Evolutionary conservation across 2,113 vertebrate species (phyloP).

Genomic region (Phrynocephalus versicolor): DNA sequence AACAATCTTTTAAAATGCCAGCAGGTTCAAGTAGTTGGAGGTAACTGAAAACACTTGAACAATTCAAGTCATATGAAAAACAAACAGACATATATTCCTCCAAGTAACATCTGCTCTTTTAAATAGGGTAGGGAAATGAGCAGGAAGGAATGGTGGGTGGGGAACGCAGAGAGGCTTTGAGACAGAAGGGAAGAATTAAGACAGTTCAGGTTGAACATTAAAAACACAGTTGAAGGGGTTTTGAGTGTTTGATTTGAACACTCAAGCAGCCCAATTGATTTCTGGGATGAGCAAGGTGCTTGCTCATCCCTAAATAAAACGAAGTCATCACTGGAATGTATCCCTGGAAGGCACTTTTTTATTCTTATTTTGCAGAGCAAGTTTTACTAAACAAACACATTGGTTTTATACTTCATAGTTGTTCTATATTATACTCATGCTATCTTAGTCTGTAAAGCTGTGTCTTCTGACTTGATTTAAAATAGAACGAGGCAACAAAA

Average conservation of each 20-base stretch:
- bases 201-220: too few species aligned
- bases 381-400: constrained; percentile 12
- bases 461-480: constrained; percentile 16
- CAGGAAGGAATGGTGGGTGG: not conserved
- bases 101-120: not conserved
- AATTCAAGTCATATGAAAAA: not conserved
- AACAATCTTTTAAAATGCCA: too few species aligned
- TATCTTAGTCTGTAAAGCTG: not conserved
- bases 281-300: not conserved
- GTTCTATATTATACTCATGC: not conserved
- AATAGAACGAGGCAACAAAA: not conserved
- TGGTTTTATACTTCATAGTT: not conserved
- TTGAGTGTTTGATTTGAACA: not conserved
- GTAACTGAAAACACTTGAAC: too few species aligned
- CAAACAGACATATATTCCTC: not conserved
- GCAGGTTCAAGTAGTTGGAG: too few species aligned
- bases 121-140: not conserved
- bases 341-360: not conserved
- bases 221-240: not conserved
- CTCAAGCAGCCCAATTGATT: not conserved
- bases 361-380: not conserved
- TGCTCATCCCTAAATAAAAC: not conserved
- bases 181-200: not conserved
- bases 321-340: not conserved
- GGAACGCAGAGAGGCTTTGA: not conserved